Base-by-base conservation (phyloP, 2,888 invertebrate genomes). In the Agrochola lychnidis region DNA sequence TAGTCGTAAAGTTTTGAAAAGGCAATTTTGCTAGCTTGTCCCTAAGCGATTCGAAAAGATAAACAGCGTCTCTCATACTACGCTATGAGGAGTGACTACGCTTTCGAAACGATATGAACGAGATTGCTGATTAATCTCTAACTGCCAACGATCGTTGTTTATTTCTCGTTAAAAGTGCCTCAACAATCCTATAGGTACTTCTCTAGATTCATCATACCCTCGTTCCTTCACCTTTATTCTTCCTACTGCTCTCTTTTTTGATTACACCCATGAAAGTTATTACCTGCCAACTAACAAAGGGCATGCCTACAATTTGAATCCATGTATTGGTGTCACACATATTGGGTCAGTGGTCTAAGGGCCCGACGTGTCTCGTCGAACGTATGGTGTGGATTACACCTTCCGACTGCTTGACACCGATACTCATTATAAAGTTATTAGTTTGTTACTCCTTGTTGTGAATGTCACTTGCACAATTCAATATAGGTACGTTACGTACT, bases 281-380 rank as follows among this genome's bases (percentile, higher is more conserved):
- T 6, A 51, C 40, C 40, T 16, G 14, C n/a, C 7, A 22, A 22
- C 63, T 30, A 40, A 7, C 59, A 75, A 78, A 84, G 73, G 69
- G 59, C 69, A 67, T 30, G 40, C 25, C 9, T 30, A 70, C 22
- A 14, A 64, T 56, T 51, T 16, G 36, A 36, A 61, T 70, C 12
- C 19, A 59, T 57, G 71, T 61, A 71, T 80, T 68, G 76, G 42
- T 64, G 78, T 73, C 78, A 66, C 22, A 42, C 12, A 69, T 80
- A 80, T 67, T 80, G 66, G 86, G 85, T 78, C 81, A 85, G 76
- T 78, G 57, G 73, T 67, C 19, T 80, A 64, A 76, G 83, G 82
- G 73, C 67, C 73, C 68, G 36, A 56, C 76, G 82, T 74, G 79
- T 45, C 45, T n/a, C 45, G 42, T n/a, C 30, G 53, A 86, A 78